These are phyloP conservation scores for Neostethus bicornis DNA, from an alignment of 2,797 vertebrate species.

Conservation along the genomic window DNA sequence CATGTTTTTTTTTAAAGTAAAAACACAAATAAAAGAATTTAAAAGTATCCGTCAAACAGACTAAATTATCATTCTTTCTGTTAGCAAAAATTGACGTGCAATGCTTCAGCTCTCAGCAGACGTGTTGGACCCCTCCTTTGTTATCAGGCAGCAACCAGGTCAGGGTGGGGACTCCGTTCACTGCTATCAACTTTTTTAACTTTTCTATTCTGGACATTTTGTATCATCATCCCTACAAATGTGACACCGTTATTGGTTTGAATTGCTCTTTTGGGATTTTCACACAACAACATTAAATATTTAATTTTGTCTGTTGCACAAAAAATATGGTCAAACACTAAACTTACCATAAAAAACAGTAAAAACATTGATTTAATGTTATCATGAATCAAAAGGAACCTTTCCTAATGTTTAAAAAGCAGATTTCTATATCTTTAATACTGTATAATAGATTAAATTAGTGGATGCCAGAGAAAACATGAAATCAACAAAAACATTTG, in stretches of 20 bases:
- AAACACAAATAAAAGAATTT: not conserved
- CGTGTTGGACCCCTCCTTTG: constrained; percentile 24
- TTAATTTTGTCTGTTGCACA: too few relatives aligned
- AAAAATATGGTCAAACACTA: too few relatives aligned
- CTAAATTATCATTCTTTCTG: not conserved
- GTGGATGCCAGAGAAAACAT: not conserved
- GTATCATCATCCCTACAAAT: not conserved
- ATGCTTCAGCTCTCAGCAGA: not conserved
- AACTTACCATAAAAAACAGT: too few relatives aligned
- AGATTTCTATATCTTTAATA: too few relatives aligned
- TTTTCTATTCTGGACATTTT: constrained; percentile 23
- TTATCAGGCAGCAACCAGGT: constrained; percentile 59
- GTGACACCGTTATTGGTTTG: not conserved
- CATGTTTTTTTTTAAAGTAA: constrained; percentile 27
- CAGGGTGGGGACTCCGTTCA: constrained; percentile 51
- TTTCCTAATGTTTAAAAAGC: too few relatives aligned
- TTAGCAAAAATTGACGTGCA: not conserved
- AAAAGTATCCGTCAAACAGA: not conserved
- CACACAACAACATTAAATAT: too few relatives aligned
- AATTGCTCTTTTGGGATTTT: too few relatives aligned
- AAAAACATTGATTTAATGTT: too few relatives aligned
- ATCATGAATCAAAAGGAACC: too few relatives aligned
- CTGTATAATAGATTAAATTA: not conserved
- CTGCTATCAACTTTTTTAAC: constrained; percentile 35
- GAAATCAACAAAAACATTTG: not conserved